Base-by-base conservation (phyloP, 92 coral and sea anemone species). In the Chrysogorgia sp. region DNA sequence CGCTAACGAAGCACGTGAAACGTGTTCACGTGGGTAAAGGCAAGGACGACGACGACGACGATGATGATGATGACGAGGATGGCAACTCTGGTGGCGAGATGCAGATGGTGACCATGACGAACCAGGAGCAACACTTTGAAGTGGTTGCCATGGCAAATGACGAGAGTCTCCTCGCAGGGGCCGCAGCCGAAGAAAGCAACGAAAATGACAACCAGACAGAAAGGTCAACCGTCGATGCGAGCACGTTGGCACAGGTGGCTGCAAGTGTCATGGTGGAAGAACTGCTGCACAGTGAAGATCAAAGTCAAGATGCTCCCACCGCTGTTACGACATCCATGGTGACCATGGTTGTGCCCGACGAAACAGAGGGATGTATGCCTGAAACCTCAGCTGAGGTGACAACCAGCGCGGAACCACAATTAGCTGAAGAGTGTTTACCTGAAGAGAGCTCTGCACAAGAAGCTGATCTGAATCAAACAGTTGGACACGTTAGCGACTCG, bases 1-100 rank as follows among this genome's bases (percentile, higher is more conserved):
- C 99, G 8, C 88, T 96, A 60, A 92, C 99, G 33, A 96, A 96
- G 77, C 99, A 96, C 85, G 81, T 96, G 79, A 96, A 96, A 60
- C 96, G 99, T n/a, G 92, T 92, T 71, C 99, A 96, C 84, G 85
- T 96, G 20, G 84, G 79, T 29, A 72, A 72, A 35, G 32, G 35
- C 14, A 72, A 53, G 35, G 79, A 72, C 35, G 65, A 55, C 7
- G 3, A 50, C 3, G 25, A 37, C 35, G 79, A 53, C 4, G 29
- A 3, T 23, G 10, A 8, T 43, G 50, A 43, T 17, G n/a, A n/a
- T n/a, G n/a, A n/a, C n/a, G n/a, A n/a, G n/a, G n/a, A n/a, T n/a
- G n/a, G n/a, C n/a, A 57, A 14, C 30, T 7, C 63, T 23, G 22
- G 7, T 52, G 63, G 31, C 17, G 31, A 57, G 50, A 43, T 43